These are phyloP conservation scores for Branchellion lobata DNA, from an alignment of 2,888 invertebrate species.

Conservation along the genomic window DNA sequence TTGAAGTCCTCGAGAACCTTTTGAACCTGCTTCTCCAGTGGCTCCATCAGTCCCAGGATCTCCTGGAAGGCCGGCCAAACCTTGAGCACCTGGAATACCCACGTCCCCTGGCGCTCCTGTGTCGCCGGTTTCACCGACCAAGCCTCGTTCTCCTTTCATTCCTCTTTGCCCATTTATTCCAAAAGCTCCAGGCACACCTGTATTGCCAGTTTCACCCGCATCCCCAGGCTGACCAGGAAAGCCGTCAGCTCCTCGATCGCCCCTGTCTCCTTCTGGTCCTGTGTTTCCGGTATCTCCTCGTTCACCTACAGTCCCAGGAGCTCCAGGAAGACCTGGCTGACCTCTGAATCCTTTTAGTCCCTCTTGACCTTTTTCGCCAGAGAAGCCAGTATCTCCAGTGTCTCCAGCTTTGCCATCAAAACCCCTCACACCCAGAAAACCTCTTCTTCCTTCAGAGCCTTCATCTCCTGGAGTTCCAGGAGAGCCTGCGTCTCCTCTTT, in stretches of 20 bases:
- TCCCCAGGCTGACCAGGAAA: conserved; percentile 42
- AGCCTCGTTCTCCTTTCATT: conserved; percentile 28
- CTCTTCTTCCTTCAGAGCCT: conserved; percentile 48
- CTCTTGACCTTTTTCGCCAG: conserved; percentile 39
- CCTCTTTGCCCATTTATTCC: conserved; percentile 21
- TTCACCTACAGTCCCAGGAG: background rate
- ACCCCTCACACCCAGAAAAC: conserved; percentile 48
- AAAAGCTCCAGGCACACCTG: conserved; percentile 16
- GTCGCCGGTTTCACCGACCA: conserved; percentile 65
- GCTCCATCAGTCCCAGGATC: conserved; percentile 43
- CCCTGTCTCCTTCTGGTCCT: conserved; percentile 3
- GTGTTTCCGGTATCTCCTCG: conserved; percentile 22
- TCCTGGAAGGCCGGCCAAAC: conserved; percentile 37
- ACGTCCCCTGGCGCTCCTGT: conserved; percentile 36
- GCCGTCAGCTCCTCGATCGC: conserved; percentile 18
- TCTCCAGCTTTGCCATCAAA: conserved; percentile 47
- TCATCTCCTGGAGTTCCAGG: conserved; percentile 33
- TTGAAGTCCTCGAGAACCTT: conserved; percentile 46
- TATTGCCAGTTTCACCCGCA: conserved; percentile 12
- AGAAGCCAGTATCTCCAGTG: conserved; percentile 44
- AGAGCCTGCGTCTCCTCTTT: background rate
- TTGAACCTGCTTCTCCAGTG: conserved; percentile 45
- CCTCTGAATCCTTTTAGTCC: conserved; percentile 20
- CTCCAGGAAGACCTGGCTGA: conserved; percentile 12
- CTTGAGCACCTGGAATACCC: conserved; percentile 41